A percentile compares a stretch with the other conserved stretches of the same genome.
phyloP scores from a whole-genome alignment of 2,113 vertebrate species.

The Todiramphus chloris region DNA sequence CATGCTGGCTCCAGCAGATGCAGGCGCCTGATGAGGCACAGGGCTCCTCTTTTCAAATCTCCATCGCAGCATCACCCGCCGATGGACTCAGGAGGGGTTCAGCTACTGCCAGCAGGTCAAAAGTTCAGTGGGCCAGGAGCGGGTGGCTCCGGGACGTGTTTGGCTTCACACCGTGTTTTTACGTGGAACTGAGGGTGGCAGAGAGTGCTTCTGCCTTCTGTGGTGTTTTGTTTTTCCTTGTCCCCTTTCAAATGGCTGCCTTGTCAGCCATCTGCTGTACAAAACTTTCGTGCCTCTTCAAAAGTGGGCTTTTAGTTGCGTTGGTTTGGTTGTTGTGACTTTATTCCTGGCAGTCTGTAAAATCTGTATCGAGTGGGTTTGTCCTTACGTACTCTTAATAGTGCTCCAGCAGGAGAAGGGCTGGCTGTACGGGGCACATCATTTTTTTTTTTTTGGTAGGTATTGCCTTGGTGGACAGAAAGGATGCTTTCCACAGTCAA shows the following conservation, averaged over 20 bases:
- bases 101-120: slow-evolving; percentile 58
- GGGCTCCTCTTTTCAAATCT: slow-evolving; percentile 57
- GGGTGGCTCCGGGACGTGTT: neutral
- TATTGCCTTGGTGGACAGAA: neutral
- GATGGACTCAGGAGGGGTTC: slow-evolving; percentile 40
- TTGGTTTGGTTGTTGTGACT: neutral
- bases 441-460: neutral
- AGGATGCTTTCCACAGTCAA: neutral
- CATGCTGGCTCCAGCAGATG: slow-evolving; percentile 59
- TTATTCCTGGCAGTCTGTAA: neutral
- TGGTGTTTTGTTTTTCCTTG: neutral
- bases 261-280: slow-evolving; percentile 42
- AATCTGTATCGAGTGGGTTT: neutral
- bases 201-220: neutral
- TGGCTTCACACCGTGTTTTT: neutral
- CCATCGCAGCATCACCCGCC: neutral
- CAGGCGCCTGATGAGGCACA: slow-evolving; percentile 43
- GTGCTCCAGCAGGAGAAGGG: neutral
- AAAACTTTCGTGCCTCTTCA: slow-evolving; percentile 17
- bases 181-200: neutral
- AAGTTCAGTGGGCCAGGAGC: slow-evolving; percentile 71
- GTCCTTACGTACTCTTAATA: neutral
- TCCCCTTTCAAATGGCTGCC: slow-evolving; percentile 7
- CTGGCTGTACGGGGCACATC: rapidly evolving
- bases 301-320: neutral